Base-by-base conservation (phyloP, 2,797 vertebrate genomes). In the Gymnoscopelus braueri region DNA sequence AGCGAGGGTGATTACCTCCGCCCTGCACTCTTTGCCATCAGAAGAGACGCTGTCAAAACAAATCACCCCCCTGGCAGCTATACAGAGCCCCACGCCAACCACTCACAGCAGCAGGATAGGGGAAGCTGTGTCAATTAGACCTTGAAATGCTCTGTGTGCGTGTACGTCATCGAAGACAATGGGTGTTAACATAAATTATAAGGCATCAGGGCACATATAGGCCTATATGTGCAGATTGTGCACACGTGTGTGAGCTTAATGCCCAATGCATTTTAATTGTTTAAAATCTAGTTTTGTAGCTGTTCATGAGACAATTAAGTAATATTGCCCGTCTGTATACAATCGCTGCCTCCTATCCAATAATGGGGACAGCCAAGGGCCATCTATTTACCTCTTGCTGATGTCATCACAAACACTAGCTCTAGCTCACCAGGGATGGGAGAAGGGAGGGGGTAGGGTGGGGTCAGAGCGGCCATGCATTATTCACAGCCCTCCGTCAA, bases 321-420 rank as follows among this genome's bases (percentile, higher is more conserved):
- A 88, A 86, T 79, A 71, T 69, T 3, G 74, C 63, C 75, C 63
- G 64, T 74, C 80, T 69, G 70, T 79, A 79, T 86, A 77, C 79
- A 72, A 77, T 87, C 39, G 74, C 62, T 47, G 59, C 52, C 55
- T 47, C 48, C 75, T 67, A 32, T 24, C 74, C 82, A 80, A 86
- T 87, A 92, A 92, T 86, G 80, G 82, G 89, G 90, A 88, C 87
- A 86, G 92, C 92, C 88, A 90, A 75, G 84, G 79, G 84, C 80
- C 72, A 80, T 89, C 87, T 92, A 92, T 94, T 95, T 94, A 94
- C 94, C 91, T 90, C 91, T 73, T 83, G 91, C 93, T 95, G 95
- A 96, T 95, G 95, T 96, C 95, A 96, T 96, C 94, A 94, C 93
- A 93, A 94, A 94, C 93, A 93, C 92, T 80, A 81, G 80, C 87